Evolutionary conservation across 2,888 invertebrate species (phyloP).

Genomic region (Oegoconia quadripuncta): DNA sequence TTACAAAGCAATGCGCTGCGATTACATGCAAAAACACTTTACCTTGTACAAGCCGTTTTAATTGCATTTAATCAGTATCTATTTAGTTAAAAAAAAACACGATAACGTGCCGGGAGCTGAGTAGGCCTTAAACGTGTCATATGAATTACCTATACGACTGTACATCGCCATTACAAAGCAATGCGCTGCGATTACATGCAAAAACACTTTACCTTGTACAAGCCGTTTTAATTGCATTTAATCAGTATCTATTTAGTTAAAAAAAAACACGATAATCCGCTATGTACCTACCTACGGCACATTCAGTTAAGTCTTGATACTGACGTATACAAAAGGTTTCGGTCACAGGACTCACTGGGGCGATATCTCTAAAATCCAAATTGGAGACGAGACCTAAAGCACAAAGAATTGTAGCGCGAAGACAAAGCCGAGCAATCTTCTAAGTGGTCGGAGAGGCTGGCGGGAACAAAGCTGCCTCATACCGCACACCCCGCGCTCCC

Average conservation of each 20-base stretch:
- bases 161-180: conserved; percentile 28
- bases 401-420: conserved; percentile 60
- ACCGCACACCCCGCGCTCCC: conserved; percentile 28
- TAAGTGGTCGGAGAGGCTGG: conserved; percentile 67
- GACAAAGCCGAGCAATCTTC: conserved; percentile 71
- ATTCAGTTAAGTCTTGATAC: conserved; percentile 5
- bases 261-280: conserved; percentile 1
- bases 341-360: conserved; percentile 12
- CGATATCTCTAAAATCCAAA: conserved; percentile 42
- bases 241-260: conserved; percentile 12
- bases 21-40: conserved; percentile 27
- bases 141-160: conserved; percentile 39
- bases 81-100: conserved; percentile 4
- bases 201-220: conserved; percentile 26
- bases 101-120: conserved; percentile 37
- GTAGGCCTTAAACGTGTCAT: conserved; percentile 41
- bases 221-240: conserved; percentile 19
- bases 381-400: conserved; percentile 46
- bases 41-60: conserved; percentile 22
- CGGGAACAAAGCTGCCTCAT: conserved; percentile 53
- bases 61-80: conserved; percentile 18
- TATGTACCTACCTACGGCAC: too few species aligned
- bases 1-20: conserved; percentile 20
- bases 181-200: conserved; percentile 25
- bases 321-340: conserved; percentile 5